Percentiles rank a stretch among this genome's conserved stretches.
These are phyloP conservation scores for Mionectes olivaceus DNA, from an alignment of 2,797 vertebrate genomes.

Conservation along the genomic window DNA sequence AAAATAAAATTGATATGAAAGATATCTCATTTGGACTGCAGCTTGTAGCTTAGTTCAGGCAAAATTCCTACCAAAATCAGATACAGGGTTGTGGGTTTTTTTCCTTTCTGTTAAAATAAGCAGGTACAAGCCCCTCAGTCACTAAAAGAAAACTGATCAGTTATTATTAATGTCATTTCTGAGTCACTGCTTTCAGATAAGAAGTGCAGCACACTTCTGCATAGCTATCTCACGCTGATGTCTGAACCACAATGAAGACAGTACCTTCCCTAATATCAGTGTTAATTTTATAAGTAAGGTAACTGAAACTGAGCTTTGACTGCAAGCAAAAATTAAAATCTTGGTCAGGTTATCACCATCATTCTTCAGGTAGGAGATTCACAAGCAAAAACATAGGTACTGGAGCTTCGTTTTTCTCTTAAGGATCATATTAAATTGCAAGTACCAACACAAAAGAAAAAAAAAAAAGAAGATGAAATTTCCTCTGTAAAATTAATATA, in stretches of 20 bases:
- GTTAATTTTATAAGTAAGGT: not conserved
- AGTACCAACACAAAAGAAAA: slow-evolving; percentile 3
- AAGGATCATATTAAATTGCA: not conserved
- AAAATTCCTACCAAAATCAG: not conserved
- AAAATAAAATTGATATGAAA: not conserved
- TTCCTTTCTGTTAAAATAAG: not conserved
- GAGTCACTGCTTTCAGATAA: not conserved
- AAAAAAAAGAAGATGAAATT: not conserved
- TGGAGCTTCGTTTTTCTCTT: not conserved
- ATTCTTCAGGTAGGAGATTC: not conserved
- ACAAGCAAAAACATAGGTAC: not conserved
- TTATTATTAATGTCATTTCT: not conserved
- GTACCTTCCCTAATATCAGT: not conserved
- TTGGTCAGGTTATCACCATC: not conserved
- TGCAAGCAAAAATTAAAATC: not conserved
- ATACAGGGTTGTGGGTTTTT: too few species aligned
- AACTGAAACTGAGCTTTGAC: not conserved
- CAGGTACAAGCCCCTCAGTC: not conserved
- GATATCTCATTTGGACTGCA: not conserved
- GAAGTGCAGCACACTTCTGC: not conserved
- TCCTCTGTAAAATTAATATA: slow-evolving; percentile 41
- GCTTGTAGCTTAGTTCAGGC: not conserved
- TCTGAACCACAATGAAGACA: not conserved
- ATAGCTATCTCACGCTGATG: not conserved
- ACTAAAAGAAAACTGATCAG: not conserved